These are phyloP conservation scores for Neotoma lepida DNA, from an alignment of 2,113 vertebrate genomes.

Conservation along the genomic window DNA sequence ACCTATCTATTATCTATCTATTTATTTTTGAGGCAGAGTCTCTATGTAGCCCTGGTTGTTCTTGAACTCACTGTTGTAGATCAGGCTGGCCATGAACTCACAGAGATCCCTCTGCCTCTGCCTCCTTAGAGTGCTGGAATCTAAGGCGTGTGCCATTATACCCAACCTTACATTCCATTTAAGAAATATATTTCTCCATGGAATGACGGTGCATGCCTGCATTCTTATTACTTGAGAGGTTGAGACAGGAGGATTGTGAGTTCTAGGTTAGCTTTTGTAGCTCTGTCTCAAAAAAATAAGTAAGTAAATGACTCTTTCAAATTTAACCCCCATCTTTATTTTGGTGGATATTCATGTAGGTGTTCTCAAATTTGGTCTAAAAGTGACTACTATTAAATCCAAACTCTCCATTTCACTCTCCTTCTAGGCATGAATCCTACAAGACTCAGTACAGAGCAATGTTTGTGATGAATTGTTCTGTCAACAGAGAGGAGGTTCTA, in stretches of 20 bases:
- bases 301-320: background rate
- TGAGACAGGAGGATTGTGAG: background rate
- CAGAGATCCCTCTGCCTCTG: background rate
- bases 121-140: background rate
- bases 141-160: background rate
- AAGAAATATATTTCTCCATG: background rate
- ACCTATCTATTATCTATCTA: too few species aligned
- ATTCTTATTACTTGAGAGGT: background rate
- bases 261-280: background rate
- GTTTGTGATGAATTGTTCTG: conserved; percentile 98
- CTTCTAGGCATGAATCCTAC: conserved; percentile 94
- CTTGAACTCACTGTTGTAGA: background rate
- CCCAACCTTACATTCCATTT: background rate
- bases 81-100: background rate
- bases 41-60: background rate
- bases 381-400: conserved; percentile 21
- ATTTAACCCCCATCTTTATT: conserved; percentile 24
- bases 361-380: conserved; percentile 59
- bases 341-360: conserved; percentile 47
- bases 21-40: background rate
- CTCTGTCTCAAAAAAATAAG: background rate
- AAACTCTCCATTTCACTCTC: conserved; percentile 73
- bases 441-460: conserved; percentile 97
- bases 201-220: too few species aligned
- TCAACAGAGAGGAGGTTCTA: conserved; percentile 93